Evolutionary conservation across 2,113 vertebrate species (phyloP).

Genomic region (Aix galericulata): DNA sequence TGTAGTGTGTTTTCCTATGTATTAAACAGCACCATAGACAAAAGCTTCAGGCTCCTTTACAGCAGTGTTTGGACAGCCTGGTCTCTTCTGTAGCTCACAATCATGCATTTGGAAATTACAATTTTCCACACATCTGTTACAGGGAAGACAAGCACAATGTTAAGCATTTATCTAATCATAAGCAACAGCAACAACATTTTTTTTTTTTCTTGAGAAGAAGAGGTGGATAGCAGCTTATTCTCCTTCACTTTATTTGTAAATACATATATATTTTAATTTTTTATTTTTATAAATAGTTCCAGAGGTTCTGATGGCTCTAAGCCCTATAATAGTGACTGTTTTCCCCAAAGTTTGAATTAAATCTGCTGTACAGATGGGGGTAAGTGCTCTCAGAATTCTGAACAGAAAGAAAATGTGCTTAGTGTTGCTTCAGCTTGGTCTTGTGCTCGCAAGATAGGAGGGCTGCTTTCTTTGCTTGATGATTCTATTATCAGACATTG

Average conservation of each 20-base stretch:
- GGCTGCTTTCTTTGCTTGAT: background rate
- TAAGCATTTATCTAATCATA: background rate
- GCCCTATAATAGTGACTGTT: background rate
- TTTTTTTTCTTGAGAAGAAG: background rate
- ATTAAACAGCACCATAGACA: background rate
- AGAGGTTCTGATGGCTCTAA: background rate
- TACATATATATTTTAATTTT: too few species aligned
- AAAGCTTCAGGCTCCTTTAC: background rate
- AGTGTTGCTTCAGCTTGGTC: background rate
- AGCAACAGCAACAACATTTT: background rate
- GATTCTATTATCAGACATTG: background rate
- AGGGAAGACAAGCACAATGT: background rate
- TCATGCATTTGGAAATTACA: background rate
- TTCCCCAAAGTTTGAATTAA: background rate
- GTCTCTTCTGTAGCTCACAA: background rate
- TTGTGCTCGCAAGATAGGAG: background rate
- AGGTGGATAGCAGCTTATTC: background rate
- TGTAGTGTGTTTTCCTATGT: background rate
- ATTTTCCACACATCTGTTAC: background rate
- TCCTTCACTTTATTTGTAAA: background rate
- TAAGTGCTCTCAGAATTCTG: background rate
- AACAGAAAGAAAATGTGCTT: background rate
- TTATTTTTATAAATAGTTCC: background rate
- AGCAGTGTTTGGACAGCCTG: background rate
- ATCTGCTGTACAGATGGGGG: background rate